phyloP scores from a whole-genome alignment of 2,113 vertebrate species.

The Corythoichthys haematopterus region DNA sequence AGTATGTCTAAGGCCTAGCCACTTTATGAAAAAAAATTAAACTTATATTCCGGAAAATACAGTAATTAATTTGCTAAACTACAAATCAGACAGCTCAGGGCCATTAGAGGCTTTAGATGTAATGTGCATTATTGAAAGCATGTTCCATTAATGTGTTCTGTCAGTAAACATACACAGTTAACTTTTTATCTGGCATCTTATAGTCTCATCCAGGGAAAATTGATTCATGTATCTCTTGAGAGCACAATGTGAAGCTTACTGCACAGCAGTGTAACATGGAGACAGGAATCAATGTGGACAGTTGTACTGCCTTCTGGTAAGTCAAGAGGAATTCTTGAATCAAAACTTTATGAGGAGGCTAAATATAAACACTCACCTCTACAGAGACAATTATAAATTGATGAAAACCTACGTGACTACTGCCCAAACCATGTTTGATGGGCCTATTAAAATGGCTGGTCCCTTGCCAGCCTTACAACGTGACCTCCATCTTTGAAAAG shows the following conservation, averaged over 20 bases:
- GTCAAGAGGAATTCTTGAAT: conserved; percentile 31
- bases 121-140: conserved; percentile 50
- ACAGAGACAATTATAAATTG: conserved; percentile 39
- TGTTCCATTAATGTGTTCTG: conserved; percentile 50
- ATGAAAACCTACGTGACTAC: conserved; percentile 34
- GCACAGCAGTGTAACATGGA: conserved; percentile 7
- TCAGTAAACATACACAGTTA: conserved; percentile 40
- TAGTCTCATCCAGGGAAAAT: conserved; percentile 6
- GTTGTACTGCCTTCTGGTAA: conserved; percentile 7
- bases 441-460: conserved; percentile 37
- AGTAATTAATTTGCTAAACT: conserved; percentile 32
- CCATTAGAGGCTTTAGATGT: conserved; percentile 37
- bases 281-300: conserved; percentile 22
- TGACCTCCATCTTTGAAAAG: conserved; percentile 51
- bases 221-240: conserved; percentile 18
- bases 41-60: conserved; percentile 1
- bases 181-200: conserved; percentile 13
- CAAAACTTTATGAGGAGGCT: conserved; percentile 34
- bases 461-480: conserved; percentile 28
- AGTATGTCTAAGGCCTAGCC: too few relatives aligned
- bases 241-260: conserved; percentile 1
- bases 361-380: conserved; percentile 52
- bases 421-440: conserved; percentile 39
- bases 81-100: conserved; percentile 38
- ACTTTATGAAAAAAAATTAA: too few relatives aligned